Evolutionary conservation across 2,888 invertebrate genomes (phyloP).

Genomic region (Epinotia demarniana): DNA sequence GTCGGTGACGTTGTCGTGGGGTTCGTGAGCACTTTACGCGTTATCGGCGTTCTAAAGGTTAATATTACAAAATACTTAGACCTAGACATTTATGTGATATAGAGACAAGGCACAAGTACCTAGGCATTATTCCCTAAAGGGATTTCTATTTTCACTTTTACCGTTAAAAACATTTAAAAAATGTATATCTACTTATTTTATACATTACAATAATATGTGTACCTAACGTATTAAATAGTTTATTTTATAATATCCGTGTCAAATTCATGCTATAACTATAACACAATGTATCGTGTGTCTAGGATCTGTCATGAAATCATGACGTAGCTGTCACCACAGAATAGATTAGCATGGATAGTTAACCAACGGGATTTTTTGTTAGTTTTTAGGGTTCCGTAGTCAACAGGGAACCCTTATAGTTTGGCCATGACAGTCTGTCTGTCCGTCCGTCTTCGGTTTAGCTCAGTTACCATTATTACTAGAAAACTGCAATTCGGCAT

Average conservation of each 20-base stretch:
- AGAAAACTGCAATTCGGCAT: too few species aligned
- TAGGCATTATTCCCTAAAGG: not conserved
- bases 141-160: conserved; percentile 9
- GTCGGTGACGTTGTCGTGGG: not conserved
- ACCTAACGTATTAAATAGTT: not conserved
- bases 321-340: too few species aligned
- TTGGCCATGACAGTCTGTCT: too few species aligned
- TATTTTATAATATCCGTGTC: not conserved
- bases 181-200: not conserved
- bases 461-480: too few species aligned
- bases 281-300: too few species aligned
- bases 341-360: too few species aligned
- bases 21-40: not conserved
- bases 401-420: too few species aligned
- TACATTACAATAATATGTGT: not conserved
- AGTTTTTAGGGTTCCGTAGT: too few species aligned
- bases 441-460: too few species aligned
- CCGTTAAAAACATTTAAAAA: not conserved
- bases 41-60: not conserved
- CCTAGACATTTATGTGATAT: conserved; percentile 6
- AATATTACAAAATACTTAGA: not conserved
- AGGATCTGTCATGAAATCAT: too few species aligned
- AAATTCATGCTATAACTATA: not conserved
- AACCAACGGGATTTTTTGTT: too few species aligned
- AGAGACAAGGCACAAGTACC: conserved; percentile 12